Evolutionary conservation across 2,113 vertebrate species (phyloP).

Genomic region (Typhlomys cinereus): DNA sequence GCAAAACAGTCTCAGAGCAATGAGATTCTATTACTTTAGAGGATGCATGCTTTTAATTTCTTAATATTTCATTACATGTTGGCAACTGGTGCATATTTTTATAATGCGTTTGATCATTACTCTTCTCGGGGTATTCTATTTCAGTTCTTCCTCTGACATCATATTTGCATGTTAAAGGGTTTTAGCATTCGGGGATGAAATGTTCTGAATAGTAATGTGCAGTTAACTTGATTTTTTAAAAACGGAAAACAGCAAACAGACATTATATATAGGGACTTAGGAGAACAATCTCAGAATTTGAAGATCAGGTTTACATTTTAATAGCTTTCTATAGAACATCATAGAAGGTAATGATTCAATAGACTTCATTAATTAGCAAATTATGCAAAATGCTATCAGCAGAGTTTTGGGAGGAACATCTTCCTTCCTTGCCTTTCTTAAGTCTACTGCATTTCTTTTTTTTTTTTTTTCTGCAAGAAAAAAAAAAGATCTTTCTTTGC

Average conservation of each 20-base stretch:
- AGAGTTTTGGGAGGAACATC: constrained; percentile 76
- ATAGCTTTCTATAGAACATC: constrained; percentile 75
- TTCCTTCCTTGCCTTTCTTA: constrained; percentile 71
- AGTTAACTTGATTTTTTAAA: constrained; percentile 76
- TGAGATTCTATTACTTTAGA: constrained; percentile 82
- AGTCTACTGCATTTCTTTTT: constrained; percentile 80
- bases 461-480: background rate
- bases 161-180: constrained; percentile 76
- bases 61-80: constrained; percentile 78
- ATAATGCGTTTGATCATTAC: constrained; percentile 74
- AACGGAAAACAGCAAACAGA: constrained; percentile 74
- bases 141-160: constrained; percentile 76
- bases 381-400: constrained; percentile 76
- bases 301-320: constrained; percentile 55
- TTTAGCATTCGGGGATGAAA: constrained; percentile 77
- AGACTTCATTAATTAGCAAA: constrained; percentile 82
- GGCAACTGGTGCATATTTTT: constrained; percentile 69
- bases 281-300: constrained; percentile 73
- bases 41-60: constrained; percentile 76
- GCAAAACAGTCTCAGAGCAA: constrained; percentile 77
- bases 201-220: constrained; percentile 78
- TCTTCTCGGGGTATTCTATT: constrained; percentile 75
- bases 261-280: constrained; percentile 60
- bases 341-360: constrained; percentile 79
- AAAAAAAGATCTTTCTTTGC: constrained; percentile 85